Percentiles rank a stretch among this genome's conserved stretches.
phyloP scores from a whole-genome alignment of 2,113 vertebrate genomes.

The Passer montanus region DNA sequence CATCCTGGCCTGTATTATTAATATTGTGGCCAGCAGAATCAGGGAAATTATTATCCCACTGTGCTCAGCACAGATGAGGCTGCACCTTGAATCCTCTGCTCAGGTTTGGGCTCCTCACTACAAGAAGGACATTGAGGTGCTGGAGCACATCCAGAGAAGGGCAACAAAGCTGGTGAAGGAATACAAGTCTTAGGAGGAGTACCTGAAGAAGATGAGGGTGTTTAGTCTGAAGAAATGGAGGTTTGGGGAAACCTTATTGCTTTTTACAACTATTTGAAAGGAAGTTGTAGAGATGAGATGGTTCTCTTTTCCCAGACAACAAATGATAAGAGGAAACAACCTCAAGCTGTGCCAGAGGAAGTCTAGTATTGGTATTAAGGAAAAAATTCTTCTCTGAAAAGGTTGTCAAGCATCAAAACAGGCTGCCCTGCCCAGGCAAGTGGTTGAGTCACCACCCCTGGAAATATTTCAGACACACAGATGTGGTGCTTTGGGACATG shows the following conservation, averaged over 20 bases:
- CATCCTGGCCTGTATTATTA: not conserved
- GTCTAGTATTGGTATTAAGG: not conserved
- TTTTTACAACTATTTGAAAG: not conserved
- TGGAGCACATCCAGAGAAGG: not conserved
- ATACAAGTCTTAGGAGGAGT: not conserved
- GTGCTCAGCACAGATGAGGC: not conserved
- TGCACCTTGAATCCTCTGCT: not conserved
- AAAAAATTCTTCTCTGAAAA: not conserved
- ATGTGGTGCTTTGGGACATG: not conserved
- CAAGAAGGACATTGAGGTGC: not conserved
- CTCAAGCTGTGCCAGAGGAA: not conserved
- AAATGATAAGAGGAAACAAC: not conserved
- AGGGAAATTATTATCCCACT: not conserved
- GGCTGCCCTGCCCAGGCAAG: not conserved
- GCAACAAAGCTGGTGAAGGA: not conserved
- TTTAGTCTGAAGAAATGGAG: not conserved
- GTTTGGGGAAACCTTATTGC: not conserved
- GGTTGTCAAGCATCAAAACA: fast-evolving
- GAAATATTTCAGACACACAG: not conserved
- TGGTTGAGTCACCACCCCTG: fast-evolving
- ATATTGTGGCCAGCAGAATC: not conserved
- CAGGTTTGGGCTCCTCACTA: not conserved
- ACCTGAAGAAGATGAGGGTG: not conserved
- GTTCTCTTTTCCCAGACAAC: not conserved
- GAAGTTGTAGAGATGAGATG: fast-evolving